Evolutionary conservation across 2,797 vertebrate genomes (phyloP).

Genomic region (Sitta carolinensis): DNA sequence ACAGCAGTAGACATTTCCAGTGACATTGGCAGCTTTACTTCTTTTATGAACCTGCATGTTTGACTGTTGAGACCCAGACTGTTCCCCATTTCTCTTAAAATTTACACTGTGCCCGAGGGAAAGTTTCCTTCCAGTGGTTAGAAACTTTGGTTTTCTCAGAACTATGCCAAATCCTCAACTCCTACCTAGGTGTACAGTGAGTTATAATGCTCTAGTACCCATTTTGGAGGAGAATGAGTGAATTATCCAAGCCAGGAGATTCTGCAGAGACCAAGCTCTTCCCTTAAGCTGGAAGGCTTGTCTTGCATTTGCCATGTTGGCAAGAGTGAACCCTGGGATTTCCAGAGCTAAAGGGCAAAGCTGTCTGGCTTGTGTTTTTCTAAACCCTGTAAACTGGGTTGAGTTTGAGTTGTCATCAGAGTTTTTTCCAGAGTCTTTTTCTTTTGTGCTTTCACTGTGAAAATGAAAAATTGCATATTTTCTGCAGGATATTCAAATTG

Average conservation of each 20-base stretch:
- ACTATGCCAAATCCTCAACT: background rate
- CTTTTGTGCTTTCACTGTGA: background rate
- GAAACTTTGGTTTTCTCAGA: background rate
- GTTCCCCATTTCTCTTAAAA: background rate
- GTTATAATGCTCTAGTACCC: background rate
- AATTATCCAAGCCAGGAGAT: background rate
- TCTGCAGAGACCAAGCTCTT: background rate
- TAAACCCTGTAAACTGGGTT: background rate
- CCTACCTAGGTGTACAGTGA: background rate
- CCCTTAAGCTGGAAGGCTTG: background rate
- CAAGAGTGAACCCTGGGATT: background rate
- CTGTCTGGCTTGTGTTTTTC: background rate
- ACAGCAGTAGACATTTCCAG: background rate
- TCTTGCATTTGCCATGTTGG: background rate
- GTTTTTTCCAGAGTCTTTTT: background rate
- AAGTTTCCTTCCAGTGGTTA: background rate
- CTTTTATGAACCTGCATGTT: background rate
- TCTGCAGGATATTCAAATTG: conserved; percentile 92
- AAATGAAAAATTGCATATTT: conserved; percentile 1
- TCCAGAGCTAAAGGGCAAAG: background rate
- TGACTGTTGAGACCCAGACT: background rate
- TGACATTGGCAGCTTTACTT: background rate
- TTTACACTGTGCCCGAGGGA: background rate
- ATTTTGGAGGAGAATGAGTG: background rate
- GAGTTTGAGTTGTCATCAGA: background rate